phyloP scores from a whole-genome alignment of 2,888 invertebrate species.

The Yponomeuta sedellus region DNA sequence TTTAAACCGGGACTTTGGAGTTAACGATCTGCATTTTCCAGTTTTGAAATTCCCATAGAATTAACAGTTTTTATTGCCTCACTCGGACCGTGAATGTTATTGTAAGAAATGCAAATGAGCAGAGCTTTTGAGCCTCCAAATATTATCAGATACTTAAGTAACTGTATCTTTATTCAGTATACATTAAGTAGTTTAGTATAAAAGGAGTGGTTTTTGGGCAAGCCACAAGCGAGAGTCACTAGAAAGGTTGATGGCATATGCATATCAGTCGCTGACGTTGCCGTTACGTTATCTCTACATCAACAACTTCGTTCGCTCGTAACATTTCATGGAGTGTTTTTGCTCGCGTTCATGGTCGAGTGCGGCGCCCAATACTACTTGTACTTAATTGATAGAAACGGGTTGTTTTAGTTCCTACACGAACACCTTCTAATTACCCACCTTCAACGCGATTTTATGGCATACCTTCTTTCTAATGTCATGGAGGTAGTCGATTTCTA shows the following conservation, averaged over 20 bases:
- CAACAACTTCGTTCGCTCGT: not conserved
- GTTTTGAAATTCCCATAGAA: conserved; percentile 11
- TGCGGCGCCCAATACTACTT: not conserved
- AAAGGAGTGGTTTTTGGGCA: too few species aligned
- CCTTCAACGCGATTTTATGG: not conserved
- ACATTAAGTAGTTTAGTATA: not conserved
- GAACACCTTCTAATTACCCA: not conserved
- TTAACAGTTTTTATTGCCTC: conserved; percentile 13
- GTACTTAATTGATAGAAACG: not conserved
- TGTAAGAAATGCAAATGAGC: conserved; percentile 25
- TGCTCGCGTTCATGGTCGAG: not conserved
- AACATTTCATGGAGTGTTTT: conserved; percentile 1
- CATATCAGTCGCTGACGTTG: not conserved
- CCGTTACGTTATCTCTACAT: not conserved
- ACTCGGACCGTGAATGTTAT: conserved; percentile 18
- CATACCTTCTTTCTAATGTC: not conserved
- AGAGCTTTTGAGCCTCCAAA: conserved; percentile 11
- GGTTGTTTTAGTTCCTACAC: not conserved
- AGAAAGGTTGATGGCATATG: not conserved
- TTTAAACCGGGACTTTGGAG: conserved; percentile 31
- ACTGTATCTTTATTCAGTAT: not conserved
- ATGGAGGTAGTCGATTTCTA: not conserved
- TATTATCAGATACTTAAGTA: not conserved
- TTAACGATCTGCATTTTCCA: conserved; percentile 35
- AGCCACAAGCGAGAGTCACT: not conserved